Base-by-base conservation (phyloP, 2,113 vertebrate species). In the Limnothrissa miodon region DNA sequence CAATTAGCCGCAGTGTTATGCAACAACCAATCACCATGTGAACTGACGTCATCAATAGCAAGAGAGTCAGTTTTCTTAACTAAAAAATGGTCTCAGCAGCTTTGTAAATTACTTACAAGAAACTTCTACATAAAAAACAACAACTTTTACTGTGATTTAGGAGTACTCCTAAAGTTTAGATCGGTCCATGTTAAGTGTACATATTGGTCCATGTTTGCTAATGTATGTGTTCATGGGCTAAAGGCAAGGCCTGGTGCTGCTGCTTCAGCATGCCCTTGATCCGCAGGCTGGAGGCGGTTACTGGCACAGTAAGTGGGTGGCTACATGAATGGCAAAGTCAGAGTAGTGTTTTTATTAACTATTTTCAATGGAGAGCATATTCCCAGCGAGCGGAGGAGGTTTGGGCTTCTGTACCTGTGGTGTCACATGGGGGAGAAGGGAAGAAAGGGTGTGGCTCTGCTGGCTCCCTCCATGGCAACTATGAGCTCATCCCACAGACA, bases 401-500 rank as follows among this genome's bases (percentile, higher is more conserved):
- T 74, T 81, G n/a, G 39, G 62, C 45, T 36, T 15, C 78, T 13
- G 9, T 39, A 33, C n/a, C 51, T 81, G 33, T 39, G 78, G 29
- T 23, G 42, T 39, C 10, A 45, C n/a, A 15, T 6, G 53, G 15
- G 8, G 45, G 56, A 1, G 45, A 74, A 74, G 42, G 29, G n/a
- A 84, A 44, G 80, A 44, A 13, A 44, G 51, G 44, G 36, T 39
- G 42, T 51, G 62, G 74, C 44, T 45, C 66, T 39, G 10, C 44
- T 25, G 25, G 29, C 1, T 78, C 79, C 84, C n/a, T 66, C 87
- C 39, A 83, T 88, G 80, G 0, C 82, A 83, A 79, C 48, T 0
- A 23, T 70, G 62, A 88, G 79, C 66, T 82, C 81, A 84, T 85
- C 66, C 42, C 11, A 36, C 59, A 88, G 86, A 90, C 88, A 89